Evolutionary conservation across 2,797 vertebrate species (phyloP).

Genomic region (Acrossocheilus fasciatus): DNA sequence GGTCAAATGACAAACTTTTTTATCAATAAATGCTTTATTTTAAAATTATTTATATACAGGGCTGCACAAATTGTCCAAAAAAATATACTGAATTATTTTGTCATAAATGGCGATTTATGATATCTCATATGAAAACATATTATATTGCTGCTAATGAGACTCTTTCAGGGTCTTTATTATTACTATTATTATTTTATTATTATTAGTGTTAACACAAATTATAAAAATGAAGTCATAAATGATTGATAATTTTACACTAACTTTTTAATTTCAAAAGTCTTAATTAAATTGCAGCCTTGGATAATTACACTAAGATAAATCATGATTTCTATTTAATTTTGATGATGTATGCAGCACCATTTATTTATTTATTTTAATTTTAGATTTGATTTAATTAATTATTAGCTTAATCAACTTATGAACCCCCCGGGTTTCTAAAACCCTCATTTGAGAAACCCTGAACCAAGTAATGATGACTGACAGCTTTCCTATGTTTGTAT

Average conservation of each 20-base stretch:
- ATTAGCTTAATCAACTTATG: neutral
- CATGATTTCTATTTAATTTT: neutral
- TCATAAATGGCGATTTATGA: neutral
- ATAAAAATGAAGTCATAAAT: neutral
- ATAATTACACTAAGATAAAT: neutral
- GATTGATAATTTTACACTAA: neutral
- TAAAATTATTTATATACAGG: neutral
- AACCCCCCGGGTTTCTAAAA: neutral
- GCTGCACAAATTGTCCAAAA: neutral
- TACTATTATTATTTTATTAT: neutral
- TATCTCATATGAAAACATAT: neutral
- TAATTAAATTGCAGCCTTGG: neutral
- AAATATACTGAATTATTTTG: neutral
- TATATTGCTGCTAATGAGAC: neutral
- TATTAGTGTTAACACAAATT: neutral
- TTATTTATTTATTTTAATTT: neutral
- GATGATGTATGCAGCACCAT: neutral
- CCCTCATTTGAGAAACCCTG: neutral
- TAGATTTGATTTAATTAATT: neutral
- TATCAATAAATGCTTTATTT: neutral
- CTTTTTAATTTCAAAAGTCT: neutral
- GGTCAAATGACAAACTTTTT: neutral
- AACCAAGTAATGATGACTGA: neutral
- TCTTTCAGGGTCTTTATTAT: neutral
- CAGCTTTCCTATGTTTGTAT: conserved; percentile 15